phyloP scores from a whole-genome alignment of 2,797 vertebrate species.

The Meriones psammophilus region DNA sequence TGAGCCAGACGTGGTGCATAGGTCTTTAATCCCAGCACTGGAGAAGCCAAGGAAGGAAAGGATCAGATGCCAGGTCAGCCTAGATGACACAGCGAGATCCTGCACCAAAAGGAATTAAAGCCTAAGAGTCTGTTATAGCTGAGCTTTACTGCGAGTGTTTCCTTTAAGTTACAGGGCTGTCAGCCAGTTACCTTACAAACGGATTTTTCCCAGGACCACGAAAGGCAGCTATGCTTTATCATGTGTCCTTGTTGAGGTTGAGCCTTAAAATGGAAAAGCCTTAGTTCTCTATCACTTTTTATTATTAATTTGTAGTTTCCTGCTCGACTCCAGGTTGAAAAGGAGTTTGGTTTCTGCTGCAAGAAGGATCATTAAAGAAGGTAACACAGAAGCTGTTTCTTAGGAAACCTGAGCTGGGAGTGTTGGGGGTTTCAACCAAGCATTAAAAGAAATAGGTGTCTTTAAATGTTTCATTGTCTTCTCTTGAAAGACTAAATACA shows the following conservation, averaged over 20 bases:
- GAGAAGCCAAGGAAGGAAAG: not conserved
- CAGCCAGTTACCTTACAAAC: not conserved
- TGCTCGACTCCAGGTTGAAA: conserved; percentile 71
- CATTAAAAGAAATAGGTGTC: conserved; percentile 50
- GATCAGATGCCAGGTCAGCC: not conserved
- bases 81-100: not conserved
- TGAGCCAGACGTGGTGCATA: not conserved
- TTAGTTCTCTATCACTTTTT: conserved; percentile 41
- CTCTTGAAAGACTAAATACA: conserved; percentile 61
- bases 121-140: not conserved
- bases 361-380: conserved; percentile 81
- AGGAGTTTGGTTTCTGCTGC: conserved; percentile 76
- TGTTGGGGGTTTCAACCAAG: conserved; percentile 54
- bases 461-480: conserved; percentile 75
- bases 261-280: conserved; percentile 55
- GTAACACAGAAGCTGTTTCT: conserved; percentile 78
- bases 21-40: not conserved
- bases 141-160: conserved; percentile 13
- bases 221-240: not conserved
- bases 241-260: conserved; percentile 54
- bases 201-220: not conserved
- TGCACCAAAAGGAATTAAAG: not conserved
- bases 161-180: not conserved
- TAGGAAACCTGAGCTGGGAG: conserved; percentile 7
- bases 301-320: conserved; percentile 80